Evolutionary conservation across 2,797 vertebrate species (phyloP), one percentile per base, ranked within the genome.

Genomic region (Artibeus jamaicensis): DNA sequence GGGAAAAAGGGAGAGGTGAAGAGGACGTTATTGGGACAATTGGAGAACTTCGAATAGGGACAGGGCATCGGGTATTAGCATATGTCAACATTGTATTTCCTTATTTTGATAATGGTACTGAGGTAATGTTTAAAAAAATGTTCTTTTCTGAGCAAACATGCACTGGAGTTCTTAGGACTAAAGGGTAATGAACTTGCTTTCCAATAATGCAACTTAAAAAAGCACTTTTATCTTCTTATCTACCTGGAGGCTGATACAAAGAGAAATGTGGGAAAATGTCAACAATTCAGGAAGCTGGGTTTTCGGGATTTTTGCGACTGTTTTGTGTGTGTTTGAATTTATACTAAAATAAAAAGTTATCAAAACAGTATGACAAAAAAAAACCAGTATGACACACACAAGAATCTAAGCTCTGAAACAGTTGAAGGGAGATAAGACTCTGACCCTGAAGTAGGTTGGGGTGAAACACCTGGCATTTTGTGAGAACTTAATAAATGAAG

Each of bases 311-410:
- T 76, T 92, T 70, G 12, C 57, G 81, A 42, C 24, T 46, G 18
- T 83, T 84, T 50, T 57, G 29, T 50, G 76, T 57, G 29, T 50
- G 76, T 68, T 87, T 85, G 21, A 96, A 95, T 68, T 82, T 85
- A 32, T 73, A 74, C 59, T 87, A 74, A 86, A 92, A 50, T 79
- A 79, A 76, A 70, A 85, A 44, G 6, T 71, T 76, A 74, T 8
- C 9, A 22, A 68, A 39, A 55, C 50, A 59, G 9, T 29, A 14
- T 1, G 59, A 50, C 3, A 18, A n/a, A n/a, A n/a, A n/a, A n/a
- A 22, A 68, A 39, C 55, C 50, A 59, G 9, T 29, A 14, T 1
- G 59, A 50, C 3, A 18, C 42, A 73, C 22, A 39, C 9, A 12
- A 26, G 37, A 44, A 37, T 9, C 18, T 19, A 32, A 7, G 39